Conservation (phyloP, 1,140 invertebrate genomes). For the Drosophila sulfurigaster region DNA sequence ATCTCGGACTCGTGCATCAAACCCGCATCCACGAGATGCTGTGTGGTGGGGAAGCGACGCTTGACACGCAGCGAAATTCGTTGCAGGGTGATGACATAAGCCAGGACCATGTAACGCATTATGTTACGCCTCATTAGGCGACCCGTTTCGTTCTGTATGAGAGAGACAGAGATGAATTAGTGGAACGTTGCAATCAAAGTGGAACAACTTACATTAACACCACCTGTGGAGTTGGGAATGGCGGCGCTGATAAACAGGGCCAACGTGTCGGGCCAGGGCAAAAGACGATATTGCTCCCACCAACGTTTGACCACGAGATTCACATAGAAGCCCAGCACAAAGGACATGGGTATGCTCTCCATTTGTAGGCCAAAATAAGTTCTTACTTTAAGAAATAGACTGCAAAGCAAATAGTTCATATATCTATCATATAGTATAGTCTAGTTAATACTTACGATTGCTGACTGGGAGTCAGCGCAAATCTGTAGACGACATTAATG, state of each 20-base stretch:
- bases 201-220: conserved; percentile 92
- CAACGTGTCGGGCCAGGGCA: conserved; percentile 96
- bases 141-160: conserved; percentile 91
- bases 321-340: conserved; percentile 97
- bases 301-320: conserved; percentile 95
- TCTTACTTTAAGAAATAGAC: conserved; percentile 92
- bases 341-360: conserved; percentile 95
- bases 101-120: conserved; percentile 94
- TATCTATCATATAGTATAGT: too few species aligned
- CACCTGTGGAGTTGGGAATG: conserved; percentile 88
- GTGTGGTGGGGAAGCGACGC: conserved; percentile 94
- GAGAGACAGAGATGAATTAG: not conserved
- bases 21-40: conserved; percentile 95
- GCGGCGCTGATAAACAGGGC: conserved; percentile 95
- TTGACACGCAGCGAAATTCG: conserved; percentile 95
- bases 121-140: conserved; percentile 95
- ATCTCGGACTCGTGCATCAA: conserved; percentile 96
- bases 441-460: conserved; percentile 89
- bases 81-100: conserved; percentile 94
- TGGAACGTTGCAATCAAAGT: not conserved
- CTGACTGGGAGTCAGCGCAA: conserved; percentile 92
- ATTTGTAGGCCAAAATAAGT: conserved; percentile 92
- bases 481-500: conserved; percentile 95
- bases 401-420: conserved; percentile 66
- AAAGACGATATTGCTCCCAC: conserved; percentile 96